Evolutionary conservation across 92 coral and sea anemone species (phyloP), one percentile per base, ranked within the genome.

Genomic region (Paramuricea clavata): DNA sequence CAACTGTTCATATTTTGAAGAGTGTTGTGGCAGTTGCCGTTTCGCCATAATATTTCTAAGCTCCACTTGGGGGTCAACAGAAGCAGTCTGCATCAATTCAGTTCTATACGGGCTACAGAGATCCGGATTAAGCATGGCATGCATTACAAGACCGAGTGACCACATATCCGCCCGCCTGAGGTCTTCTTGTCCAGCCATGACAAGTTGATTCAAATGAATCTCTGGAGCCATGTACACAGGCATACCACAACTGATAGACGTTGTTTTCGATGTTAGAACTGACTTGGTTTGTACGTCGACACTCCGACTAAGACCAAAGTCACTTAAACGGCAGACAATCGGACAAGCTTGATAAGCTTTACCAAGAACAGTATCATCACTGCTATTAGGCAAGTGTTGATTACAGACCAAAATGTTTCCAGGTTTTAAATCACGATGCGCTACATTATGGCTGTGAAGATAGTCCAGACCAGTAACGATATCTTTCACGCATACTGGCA

Each of bases 161-260:
- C 88, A 85, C 44, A 85, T 85, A 30, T 85, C 88, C 10, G 88
- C 83, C 56, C 77, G 75, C 43, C 42, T 85, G 6, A 85, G 84
- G 62, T 85, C 88, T 57, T 85, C 88, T 56, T 85, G 84, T 65
- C 60, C 74, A 39, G 88, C 32, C 28, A 75, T 34, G 1, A 6
- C 9, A 4, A 86, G 78, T 23, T 86, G 19, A 26, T 77, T 47
- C 56, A 86, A 65, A 21, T 26, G 49, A 56, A 76, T 86, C 61
- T 86, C 85, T 1, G 89, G 89, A 42, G 89, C 89, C 89, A 86
- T 86, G 2, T 74, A 76, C 42, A 57, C 85, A 9, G 85, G 85
- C 47, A 85, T 86, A 32, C 89, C 89, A 64, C 89, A 49, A 75
- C 78, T 60, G 42, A 69, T 49, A 35, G 89, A 76, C 35, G 23